Evolutionary conservation across 2,113 vertebrate species (phyloP).

Genomic region (Lates calcarifer): DNA sequence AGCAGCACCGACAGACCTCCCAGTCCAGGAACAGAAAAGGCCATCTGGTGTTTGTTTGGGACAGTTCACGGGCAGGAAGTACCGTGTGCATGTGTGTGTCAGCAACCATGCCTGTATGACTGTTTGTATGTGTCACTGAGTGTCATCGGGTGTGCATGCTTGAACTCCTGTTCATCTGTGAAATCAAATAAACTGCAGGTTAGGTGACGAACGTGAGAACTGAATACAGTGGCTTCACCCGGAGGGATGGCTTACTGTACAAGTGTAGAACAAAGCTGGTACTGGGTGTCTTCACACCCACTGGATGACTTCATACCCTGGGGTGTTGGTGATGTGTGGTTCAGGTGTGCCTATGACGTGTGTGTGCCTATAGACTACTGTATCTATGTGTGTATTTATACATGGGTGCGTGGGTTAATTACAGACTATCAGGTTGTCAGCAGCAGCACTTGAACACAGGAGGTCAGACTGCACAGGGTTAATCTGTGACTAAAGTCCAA

Average conservation of each 20-base stretch:
- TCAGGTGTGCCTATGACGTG: conserved; percentile 46
- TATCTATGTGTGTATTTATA: background rate
- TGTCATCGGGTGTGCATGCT: conserved; percentile 7
- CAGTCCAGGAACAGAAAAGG: conserved; percentile 80
- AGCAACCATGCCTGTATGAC: conserved; percentile 22
- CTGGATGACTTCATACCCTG: conserved; percentile 36
- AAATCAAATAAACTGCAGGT: conserved; percentile 36
- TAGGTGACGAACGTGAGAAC: conserved; percentile 15
- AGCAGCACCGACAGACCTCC: conserved; percentile 77
- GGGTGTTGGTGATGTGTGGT: conserved; percentile 10
- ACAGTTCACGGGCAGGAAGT: conserved; percentile 74
- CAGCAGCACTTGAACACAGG: conserved; percentile 27
- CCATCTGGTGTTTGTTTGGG: conserved; percentile 88
- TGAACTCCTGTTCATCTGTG: conserved; percentile 23
- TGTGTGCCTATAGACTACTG: background rate
- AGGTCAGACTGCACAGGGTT: conserved; percentile 58
- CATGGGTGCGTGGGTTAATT: conserved; percentile 21
- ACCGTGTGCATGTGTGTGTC: conserved; percentile 41
- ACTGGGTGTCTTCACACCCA: conserved; percentile 17
- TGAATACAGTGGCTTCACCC: background rate
- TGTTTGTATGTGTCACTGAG: conserved; percentile 37
- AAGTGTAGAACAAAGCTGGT: conserved; percentile 15
- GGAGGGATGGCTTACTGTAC: background rate
- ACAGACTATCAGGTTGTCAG: conserved; percentile 37
- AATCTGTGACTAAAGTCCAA: conserved; percentile 72